These are phyloP conservation scores for Pachypanchax playfairii DNA, from an alignment of 2,113 vertebrate genomes.

Conservation along the genomic window DNA sequence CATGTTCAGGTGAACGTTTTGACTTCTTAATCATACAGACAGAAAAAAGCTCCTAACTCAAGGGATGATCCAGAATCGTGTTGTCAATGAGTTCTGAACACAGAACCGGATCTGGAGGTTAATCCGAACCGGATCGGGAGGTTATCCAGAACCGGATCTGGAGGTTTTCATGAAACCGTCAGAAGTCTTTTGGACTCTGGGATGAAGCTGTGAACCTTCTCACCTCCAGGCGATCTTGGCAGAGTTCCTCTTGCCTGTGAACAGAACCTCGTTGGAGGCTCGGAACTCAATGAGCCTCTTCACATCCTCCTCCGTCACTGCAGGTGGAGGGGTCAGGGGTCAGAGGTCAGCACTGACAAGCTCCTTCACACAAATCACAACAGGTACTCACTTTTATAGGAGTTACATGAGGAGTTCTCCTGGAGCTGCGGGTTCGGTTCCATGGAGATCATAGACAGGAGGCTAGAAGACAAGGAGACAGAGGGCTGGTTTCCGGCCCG, in stretches of 20 bases:
- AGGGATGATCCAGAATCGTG: too few species aligned
- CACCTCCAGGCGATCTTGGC: conserved; percentile 80
- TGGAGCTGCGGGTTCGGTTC: conserved; percentile 31
- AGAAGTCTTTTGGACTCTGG: too few species aligned
- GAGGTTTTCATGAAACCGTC: too few species aligned
- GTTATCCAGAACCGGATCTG: too few species aligned
- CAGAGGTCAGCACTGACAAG: conserved; percentile 6
- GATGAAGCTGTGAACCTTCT: background rate
- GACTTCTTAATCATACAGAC: too few species aligned
- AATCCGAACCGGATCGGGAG: too few species aligned
- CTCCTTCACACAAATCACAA: background rate
- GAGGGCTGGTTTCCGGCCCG: conserved; percentile 35
- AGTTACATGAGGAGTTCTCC: conserved; percentile 72
- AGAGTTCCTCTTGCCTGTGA: conserved; percentile 80
- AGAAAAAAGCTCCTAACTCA: too few species aligned
- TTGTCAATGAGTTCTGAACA: too few species aligned
- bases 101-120: too few species aligned
- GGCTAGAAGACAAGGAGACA: background rate
- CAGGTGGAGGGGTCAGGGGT: conserved; percentile 38
- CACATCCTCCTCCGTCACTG: conserved; percentile 80
- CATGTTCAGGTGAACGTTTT: too few species aligned
- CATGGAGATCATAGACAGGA: conserved; percentile 30
- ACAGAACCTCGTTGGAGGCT: conserved; percentile 78
- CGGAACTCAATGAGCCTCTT: conserved; percentile 79
- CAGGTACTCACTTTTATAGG: conserved; percentile 69